Percentiles rank a stretch among this genome's conserved stretches.
phyloP scores from a whole-genome alignment of 1,140 invertebrate species.

The Steinernema feltiae region DNA sequence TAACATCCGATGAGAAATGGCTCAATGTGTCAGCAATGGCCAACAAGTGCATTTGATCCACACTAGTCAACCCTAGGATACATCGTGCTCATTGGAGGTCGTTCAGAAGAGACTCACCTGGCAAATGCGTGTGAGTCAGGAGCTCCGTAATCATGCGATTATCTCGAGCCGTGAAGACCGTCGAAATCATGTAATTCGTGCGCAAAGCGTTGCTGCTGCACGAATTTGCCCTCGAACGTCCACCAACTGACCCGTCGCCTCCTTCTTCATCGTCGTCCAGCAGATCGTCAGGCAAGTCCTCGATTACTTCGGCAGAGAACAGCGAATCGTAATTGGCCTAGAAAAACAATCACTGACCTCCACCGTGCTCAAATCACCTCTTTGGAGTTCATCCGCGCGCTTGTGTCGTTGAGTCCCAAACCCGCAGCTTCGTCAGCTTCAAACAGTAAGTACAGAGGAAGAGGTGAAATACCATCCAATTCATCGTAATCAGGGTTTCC shows the following conservation, averaged over 20 bases:
- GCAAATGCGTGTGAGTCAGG: constrained; percentile 88
- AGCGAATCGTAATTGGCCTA: constrained; percentile 56
- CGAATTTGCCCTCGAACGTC: not conserved
- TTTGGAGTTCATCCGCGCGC: not conserved
- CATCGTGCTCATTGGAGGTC: no score
- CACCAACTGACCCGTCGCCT: constrained; percentile 26
- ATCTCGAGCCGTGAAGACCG: constrained; percentile 57
- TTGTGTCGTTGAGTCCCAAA: not conserved
- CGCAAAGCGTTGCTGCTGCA: not conserved
- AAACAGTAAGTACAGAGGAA: constrained; percentile 88
- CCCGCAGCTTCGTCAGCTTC: constrained; percentile 72
- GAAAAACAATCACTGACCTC: not conserved
- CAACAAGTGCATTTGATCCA: constrained; percentile 97
- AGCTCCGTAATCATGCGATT: constrained; percentile 70
- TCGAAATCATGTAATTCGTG: not conserved
- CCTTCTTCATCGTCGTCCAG: constrained; percentile 20
- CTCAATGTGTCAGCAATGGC: constrained; percentile 92
- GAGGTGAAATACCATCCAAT: constrained; percentile 86
- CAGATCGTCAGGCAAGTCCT: constrained; percentile 63
- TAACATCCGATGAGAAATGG: constrained; percentile 56
- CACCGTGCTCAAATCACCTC: not conserved
- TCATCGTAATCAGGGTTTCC: constrained; percentile 78
- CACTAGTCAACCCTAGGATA: constrained; percentile 72
- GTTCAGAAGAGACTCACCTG: no score
- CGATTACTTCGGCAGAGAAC: constrained; percentile 65